phyloP scores from a whole-genome alignment of 2,113 vertebrate species.

The Porphyrio hochstetteri region DNA sequence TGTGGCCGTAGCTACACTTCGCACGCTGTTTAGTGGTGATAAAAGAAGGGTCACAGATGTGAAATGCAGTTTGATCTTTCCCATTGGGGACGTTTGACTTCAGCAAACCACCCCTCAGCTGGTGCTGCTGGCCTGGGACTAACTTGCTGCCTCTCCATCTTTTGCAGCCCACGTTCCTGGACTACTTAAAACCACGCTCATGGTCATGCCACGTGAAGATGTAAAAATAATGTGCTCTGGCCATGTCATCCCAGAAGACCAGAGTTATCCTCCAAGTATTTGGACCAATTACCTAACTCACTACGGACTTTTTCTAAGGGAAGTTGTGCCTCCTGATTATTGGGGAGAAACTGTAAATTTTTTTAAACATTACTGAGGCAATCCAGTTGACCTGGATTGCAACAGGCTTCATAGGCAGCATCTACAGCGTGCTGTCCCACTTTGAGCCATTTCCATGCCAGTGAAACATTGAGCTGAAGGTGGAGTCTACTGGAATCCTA shows the following conservation, averaged over 20 bases:
- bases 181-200: slow-evolving; percentile 88
- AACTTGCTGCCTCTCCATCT: background rate
- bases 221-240: slow-evolving; percentile 36
- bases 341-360: slow-evolving; percentile 52
- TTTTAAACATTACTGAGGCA: slow-evolving; percentile 15
- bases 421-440: background rate
- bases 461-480: slow-evolving; percentile 41
- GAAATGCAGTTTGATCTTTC: background rate
- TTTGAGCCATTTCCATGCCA: slow-evolving; percentile 58
- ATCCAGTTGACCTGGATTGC: slow-evolving; percentile 45
- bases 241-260: background rate
- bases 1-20: background rate
- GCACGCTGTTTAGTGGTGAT: background rate
- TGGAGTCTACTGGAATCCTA: slow-evolving; percentile 35
- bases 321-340: slow-evolving; percentile 45
- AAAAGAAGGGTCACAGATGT: background rate
- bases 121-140: background rate
- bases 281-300: slow-evolving; percentile 39
- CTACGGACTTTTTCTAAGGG: slow-evolving; percentile 40
- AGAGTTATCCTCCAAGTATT: background rate
- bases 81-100: background rate
- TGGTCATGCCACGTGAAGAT: slow-evolving; percentile 86
- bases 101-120: background rate
- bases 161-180: slow-evolving; percentile 84
- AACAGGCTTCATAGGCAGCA: slow-evolving; percentile 2